Conservation (phyloP, 2,797 vertebrate genomes). For the Yasuhikotakia modesta region DNA sequence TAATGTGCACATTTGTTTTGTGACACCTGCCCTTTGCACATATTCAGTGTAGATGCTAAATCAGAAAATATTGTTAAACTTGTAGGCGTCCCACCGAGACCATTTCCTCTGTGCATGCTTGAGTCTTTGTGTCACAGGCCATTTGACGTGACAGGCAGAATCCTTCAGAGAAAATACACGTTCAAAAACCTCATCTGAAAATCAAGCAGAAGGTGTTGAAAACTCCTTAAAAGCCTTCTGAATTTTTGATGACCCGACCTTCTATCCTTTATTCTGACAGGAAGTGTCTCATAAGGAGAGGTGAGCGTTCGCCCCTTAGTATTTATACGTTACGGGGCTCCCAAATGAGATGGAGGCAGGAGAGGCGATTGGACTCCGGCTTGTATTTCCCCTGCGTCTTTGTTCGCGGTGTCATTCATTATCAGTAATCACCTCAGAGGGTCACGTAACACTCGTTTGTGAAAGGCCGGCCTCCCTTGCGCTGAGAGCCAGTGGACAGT, state of each 20-base stretch:
- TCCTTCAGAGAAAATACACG: conserved; percentile 3
- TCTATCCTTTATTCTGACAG: conserved; percentile 71
- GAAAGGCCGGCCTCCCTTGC: conserved; percentile 69
- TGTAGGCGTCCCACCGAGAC: conserved; percentile 2
- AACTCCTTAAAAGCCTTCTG: conserved; percentile 62
- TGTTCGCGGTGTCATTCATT: conserved; percentile 70
- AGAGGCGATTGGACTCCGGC: conserved; percentile 65
- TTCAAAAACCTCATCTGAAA: conserved; percentile 12
- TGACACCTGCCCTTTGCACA: background rate
- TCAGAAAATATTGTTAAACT: conserved; percentile 2
- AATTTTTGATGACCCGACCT: conserved; percentile 74
- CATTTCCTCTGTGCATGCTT: conserved; percentile 1
- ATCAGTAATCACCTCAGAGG: conserved; percentile 78
- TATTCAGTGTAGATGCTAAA: background rate
- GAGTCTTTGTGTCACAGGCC: background rate
- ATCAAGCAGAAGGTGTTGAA: background rate
- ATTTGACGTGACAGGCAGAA: conserved; percentile 10
- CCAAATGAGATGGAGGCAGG: conserved; percentile 58
- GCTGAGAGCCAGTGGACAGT: conserved; percentile 59
- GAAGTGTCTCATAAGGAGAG: conserved; percentile 70
- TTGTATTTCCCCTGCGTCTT: conserved; percentile 67
- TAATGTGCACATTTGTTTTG: background rate
- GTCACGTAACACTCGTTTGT: conserved; percentile 59
- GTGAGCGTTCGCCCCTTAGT: conserved; percentile 61
- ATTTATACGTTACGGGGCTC: conserved; percentile 72